phyloP scores from a whole-genome alignment of 1,140 invertebrate genomes.

The Tetragonula clypearis region DNA sequence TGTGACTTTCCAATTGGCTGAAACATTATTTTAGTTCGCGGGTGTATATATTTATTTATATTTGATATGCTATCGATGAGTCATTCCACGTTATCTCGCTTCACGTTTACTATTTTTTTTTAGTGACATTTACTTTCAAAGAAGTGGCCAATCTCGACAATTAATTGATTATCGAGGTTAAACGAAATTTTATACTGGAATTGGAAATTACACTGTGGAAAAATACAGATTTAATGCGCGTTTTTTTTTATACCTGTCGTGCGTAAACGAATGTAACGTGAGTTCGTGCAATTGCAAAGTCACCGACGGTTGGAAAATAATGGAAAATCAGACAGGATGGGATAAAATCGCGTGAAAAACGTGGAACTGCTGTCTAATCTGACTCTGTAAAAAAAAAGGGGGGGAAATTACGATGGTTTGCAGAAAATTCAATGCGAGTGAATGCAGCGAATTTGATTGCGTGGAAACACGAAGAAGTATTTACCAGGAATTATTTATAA shows the following conservation, averaged over 20 bases:
- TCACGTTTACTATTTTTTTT: neutral
- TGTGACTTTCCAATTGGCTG: neutral
- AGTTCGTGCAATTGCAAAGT: neutral
- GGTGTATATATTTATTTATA: neutral
- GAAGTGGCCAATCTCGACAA: neutral
- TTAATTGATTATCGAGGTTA: neutral
- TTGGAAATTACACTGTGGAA: too few relatives aligned
- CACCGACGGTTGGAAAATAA: neutral
- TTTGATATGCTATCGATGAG: slow-evolving; percentile 1
- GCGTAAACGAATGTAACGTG: neutral
- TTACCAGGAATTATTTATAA: neutral
- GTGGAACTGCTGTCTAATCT: neutral
- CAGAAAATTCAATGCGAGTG: neutral
- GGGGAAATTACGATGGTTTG: neutral
- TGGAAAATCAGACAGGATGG: neutral
- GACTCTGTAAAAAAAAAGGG: neutral
- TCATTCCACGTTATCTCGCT: neutral
- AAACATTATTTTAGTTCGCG: neutral
- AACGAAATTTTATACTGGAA: neutral
- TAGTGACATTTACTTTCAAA: neutral
- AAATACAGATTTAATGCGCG: neutral
- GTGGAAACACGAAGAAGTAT: neutral
- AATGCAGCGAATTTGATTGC: neutral
- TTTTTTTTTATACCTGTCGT: neutral
- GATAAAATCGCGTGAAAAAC: neutral